phyloP scores from a whole-genome alignment of 2,113 vertebrate genomes.

The Cinclus cinclus region DNA sequence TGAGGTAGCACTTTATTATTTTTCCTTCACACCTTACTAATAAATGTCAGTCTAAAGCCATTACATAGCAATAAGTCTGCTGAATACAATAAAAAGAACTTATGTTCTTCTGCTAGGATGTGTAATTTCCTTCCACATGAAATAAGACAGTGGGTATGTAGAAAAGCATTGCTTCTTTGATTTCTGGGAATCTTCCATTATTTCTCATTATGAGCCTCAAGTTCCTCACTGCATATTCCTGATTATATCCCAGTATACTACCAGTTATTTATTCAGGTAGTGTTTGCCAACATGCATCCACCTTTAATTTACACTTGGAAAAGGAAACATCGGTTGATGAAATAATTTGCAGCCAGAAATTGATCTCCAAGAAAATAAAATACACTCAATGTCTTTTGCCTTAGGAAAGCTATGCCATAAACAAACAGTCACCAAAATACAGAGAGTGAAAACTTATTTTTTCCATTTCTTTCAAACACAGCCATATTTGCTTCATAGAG shows the following conservation, averaged over 20 bases:
- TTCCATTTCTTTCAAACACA: constrained; percentile 35
- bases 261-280: constrained; percentile 21
- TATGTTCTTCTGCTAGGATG: background rate
- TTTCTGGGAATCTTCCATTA: constrained; percentile 60
- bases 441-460: background rate
- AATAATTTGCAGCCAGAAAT: constrained; percentile 72
- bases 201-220: constrained; percentile 57
- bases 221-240: constrained; percentile 52
- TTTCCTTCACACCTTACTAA: background rate
- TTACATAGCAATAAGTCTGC: background rate
- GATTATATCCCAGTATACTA: background rate
- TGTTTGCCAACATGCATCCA: constrained; percentile 30
- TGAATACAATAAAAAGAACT: background rate
- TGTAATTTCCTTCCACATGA: constrained; percentile 43
- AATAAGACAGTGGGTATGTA: constrained; percentile 59
- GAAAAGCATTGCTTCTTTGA: constrained; percentile 51
- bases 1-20: background rate
- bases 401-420: constrained; percentile 32
- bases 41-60: background rate
- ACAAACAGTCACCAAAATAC: background rate
- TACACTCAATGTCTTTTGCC: constrained; percentile 26
- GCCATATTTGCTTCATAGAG: background rate
- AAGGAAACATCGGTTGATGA: constrained; percentile 45
- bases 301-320: constrained; percentile 61
- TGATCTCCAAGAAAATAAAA: constrained; percentile 61